These are phyloP conservation scores for Xiphophorus hellerii DNA, from an alignment of 2,113 vertebrate genomes.

Conservation along the genomic window DNA sequence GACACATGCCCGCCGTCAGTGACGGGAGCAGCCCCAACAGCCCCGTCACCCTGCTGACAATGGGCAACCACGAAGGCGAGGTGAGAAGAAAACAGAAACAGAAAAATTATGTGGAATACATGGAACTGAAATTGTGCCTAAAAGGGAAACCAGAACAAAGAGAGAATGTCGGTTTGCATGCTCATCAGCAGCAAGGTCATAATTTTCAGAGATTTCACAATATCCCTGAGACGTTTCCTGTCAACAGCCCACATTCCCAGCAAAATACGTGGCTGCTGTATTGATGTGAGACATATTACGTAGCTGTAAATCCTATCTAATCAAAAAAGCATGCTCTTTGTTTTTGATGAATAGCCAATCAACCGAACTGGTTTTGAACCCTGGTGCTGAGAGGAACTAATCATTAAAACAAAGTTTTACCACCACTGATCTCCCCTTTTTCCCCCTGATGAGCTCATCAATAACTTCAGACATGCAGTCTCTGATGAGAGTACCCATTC, in stretches of 20 bases:
- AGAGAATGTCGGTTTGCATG: constrained; percentile 8
- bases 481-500: constrained; percentile 63
- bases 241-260: constrained; percentile 3
- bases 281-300: neutral
- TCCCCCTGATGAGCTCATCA: constrained; percentile 74
- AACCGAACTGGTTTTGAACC: constrained; percentile 15
- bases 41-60: constrained; percentile 83
- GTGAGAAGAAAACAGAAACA: constrained; percentile 73
- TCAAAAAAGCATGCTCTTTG: constrained; percentile 36
- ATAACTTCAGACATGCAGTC: constrained; percentile 73
- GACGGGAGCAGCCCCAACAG: constrained; percentile 78
- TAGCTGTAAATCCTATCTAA: constrained; percentile 43
- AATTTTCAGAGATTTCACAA: constrained; percentile 45
- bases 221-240: constrained; percentile 27
- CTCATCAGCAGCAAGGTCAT: neutral
- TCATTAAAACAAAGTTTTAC: constrained; percentile 60
- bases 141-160: constrained; percentile 30
- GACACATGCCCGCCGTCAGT: constrained; percentile 77
- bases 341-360: constrained; percentile 23
- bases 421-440: constrained; percentile 56
- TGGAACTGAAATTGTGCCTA: constrained; percentile 58
- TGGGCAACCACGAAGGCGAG: constrained; percentile 83
- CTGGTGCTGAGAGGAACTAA: constrained; percentile 23
- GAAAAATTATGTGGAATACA: neutral
- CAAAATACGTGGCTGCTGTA: constrained; percentile 3